phyloP scores from a whole-genome alignment of 2,888 invertebrate species.

The Chloromyia formosa region DNA sequence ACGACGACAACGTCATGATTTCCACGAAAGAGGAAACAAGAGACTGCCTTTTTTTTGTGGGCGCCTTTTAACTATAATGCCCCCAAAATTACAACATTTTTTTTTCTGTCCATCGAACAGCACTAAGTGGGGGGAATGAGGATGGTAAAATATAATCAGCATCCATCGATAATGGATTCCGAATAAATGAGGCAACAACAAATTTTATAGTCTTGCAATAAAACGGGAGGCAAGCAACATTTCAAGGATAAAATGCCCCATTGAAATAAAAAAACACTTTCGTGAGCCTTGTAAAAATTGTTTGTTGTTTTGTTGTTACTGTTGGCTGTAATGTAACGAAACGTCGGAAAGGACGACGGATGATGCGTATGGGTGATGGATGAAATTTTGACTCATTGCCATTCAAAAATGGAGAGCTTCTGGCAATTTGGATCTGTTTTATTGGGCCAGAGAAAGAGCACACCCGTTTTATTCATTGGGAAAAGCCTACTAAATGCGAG shows the following conservation, averaged over 20 bases:
- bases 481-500: no score
- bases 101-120: background rate
- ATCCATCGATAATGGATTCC: slow-evolving; percentile 48
- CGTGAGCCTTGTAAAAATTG: slow-evolving; percentile 34
- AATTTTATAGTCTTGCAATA: slow-evolving; percentile 46
- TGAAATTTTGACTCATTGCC: no score
- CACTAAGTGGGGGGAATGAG: background rate
- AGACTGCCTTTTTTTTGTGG: slow-evolving; percentile 1
- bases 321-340: no score
- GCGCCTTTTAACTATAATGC: slow-evolving; percentile 8
- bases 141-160: slow-evolving; percentile 28
- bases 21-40: background rate
- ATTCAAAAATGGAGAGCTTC: no score
- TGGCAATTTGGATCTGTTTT: no score
- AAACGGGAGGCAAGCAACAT: slow-evolving; percentile 40
- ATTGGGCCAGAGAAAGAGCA: no score
- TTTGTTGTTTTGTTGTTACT: no score
- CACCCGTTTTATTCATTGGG: no score
- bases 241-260: slow-evolving; percentile 44
- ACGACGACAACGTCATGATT: background rate
- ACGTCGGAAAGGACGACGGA: no score
- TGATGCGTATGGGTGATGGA: no score
- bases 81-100: slow-evolving; percentile 8
- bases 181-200: slow-evolving; percentile 48
- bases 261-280: slow-evolving; percentile 45